A percentile compares a stretch with the other conserved stretches of the same genome.
These are phyloP conservation scores for Andrena cerasifolii DNA, from an alignment of 1,140 invertebrate species.

Conservation along the genomic window DNA sequence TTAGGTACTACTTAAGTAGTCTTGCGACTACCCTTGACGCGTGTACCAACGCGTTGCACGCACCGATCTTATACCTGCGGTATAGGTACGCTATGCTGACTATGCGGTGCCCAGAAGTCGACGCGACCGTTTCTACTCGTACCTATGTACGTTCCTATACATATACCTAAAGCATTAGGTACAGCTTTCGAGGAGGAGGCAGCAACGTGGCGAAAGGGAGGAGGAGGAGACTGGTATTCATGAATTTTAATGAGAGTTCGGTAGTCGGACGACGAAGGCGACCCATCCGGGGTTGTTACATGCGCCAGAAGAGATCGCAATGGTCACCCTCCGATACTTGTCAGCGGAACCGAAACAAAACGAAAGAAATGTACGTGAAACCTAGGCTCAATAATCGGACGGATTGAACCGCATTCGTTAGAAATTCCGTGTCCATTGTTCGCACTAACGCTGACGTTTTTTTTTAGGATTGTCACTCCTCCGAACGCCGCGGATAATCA, in stretches of 20 bases:
- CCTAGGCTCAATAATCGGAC: not conserved
- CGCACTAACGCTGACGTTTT: no score
- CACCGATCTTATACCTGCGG: no score
- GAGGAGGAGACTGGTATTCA: slow-evolving; percentile 44
- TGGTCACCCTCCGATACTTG: not conserved
- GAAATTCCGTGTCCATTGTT: no score
- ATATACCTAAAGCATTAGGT: slow-evolving; percentile 4
- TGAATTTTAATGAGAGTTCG: slow-evolving; percentile 73
- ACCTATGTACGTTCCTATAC: not conserved
- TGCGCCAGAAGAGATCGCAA: not conserved
- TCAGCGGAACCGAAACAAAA: not conserved
- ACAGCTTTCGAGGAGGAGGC: not conserved
- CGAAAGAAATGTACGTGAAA: not conserved
- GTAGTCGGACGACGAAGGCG: slow-evolving; percentile 65
- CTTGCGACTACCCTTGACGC: slow-evolving; percentile 61
- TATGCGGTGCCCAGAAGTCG: not conserved
- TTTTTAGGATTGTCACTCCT: no score
- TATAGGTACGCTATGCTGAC: no score
- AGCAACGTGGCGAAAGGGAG: not conserved
- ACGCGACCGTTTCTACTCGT: not conserved
- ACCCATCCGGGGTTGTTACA: slow-evolving; percentile 55
- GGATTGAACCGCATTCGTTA: no score
- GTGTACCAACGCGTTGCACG: slow-evolving; percentile 51
- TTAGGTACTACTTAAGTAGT: no score
- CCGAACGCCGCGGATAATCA: no score